A percentile compares a stretch with the other conserved stretches of the same genome.
These are phyloP conservation scores for Drosophila tropicalis DNA, from an alignment of 1,140 invertebrate genomes.

Conservation along the genomic window DNA sequence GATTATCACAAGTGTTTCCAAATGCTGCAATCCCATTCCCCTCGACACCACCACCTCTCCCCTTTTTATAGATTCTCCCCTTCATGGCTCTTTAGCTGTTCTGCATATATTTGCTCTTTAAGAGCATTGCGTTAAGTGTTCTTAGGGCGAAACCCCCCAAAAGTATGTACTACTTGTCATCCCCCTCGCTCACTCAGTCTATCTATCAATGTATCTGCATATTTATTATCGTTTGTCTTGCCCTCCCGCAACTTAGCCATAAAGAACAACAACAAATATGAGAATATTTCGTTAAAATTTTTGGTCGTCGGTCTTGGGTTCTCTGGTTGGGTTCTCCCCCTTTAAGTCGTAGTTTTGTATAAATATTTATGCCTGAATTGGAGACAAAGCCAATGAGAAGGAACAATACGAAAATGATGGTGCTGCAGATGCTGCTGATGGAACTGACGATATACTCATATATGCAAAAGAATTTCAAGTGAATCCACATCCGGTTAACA, in stretches of 20 bases:
- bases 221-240: constrained; percentile 76
- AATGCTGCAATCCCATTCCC: constrained; percentile 40
- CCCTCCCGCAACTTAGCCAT: constrained; percentile 27
- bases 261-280: constrained; percentile 33
- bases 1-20: constrained; percentile 79
- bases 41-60: too few relatives aligned
- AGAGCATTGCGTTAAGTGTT: constrained; percentile 2
- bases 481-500: background rate
- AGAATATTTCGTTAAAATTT: constrained; percentile 40
- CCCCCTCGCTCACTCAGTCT: background rate
- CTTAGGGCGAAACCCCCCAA: too few relatives aligned
- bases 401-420: background rate
- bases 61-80: background rate
- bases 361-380: constrained; percentile 69
- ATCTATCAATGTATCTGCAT: constrained; percentile 23
- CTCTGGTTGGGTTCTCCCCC: background rate
- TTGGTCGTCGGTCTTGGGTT: constrained; percentile 5
- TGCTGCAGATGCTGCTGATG: background rate
- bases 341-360: constrained; percentile 31
- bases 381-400: constrained; percentile 34
- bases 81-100: too few relatives aligned
- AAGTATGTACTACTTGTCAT: too few relatives aligned
- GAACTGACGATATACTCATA: background rate
- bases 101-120: too few relatives aligned
- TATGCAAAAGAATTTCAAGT: too few relatives aligned